These are phyloP conservation scores for Aix galericulata DNA, from an alignment of 2,113 vertebrate genomes.

Conservation along the genomic window DNA sequence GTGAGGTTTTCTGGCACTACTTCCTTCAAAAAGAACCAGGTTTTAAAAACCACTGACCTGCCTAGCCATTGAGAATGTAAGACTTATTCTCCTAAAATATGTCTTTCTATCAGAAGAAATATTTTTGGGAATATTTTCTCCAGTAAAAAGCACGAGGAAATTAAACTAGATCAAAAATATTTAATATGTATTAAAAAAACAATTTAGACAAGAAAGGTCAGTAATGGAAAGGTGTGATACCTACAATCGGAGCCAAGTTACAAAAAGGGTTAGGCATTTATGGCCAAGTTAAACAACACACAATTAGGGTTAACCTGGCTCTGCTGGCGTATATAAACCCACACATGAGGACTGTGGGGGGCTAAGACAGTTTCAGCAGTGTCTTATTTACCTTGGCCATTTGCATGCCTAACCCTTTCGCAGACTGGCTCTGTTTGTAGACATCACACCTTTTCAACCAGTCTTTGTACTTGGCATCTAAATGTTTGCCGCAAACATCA, in stretches of 20 bases:
- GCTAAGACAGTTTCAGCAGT: constrained; percentile 6
- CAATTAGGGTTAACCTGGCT: constrained; percentile 31
- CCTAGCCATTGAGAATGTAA: not conserved
- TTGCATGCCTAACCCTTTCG: not conserved
- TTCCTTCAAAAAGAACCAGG: not conserved
- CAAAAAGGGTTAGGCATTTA: not conserved
- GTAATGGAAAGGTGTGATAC: constrained; percentile 46
- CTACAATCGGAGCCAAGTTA: constrained; percentile 8
- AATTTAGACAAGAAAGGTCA: constrained; percentile 53
- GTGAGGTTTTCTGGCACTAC: not conserved
- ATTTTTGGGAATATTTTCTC: constrained; percentile 40
- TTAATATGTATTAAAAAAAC: constrained; percentile 36
- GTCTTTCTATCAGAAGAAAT: constrained; percentile 16
- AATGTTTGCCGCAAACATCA: constrained; percentile 13
- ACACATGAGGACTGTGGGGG: not conserved
- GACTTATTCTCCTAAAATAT: not conserved
- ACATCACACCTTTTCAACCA: constrained; percentile 67
- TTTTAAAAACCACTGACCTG: not conserved
- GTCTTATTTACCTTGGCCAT: constrained; percentile 64
- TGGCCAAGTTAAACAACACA: constrained; percentile 43
- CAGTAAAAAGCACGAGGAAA: constrained; percentile 26
- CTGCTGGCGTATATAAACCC: not conserved
- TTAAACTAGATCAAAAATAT: constrained; percentile 50
- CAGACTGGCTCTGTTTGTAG: constrained; percentile 36
- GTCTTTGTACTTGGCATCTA: constrained; percentile 39